Evolutionary conservation across 2,113 vertebrate species (phyloP).

Genomic region (Podarcis muralis): DNA sequence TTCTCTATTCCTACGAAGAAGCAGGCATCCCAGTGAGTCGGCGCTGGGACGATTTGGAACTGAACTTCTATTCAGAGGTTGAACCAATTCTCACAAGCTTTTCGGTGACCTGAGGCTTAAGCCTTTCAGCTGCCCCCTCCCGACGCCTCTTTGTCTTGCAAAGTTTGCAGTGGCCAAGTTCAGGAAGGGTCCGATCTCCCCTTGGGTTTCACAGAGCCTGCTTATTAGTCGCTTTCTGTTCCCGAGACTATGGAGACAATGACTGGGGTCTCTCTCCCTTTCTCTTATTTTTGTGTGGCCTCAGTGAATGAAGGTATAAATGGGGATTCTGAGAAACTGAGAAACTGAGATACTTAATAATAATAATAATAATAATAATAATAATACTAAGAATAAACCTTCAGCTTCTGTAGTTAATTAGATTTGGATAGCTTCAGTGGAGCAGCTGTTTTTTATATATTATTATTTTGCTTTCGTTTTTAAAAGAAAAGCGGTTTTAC

Average conservation of each 20-base stretch:
- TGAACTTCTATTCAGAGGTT: conserved; percentile 76
- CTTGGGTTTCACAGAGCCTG: conserved; percentile 75
- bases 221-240: conserved; percentile 80
- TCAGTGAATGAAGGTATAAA: conserved; percentile 80
- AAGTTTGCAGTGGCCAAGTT: conserved; percentile 75
- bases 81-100: conserved; percentile 78
- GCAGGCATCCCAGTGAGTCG: conserved; percentile 78
- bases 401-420: conserved; percentile 80
- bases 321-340: conserved; percentile 75
- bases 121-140: conserved; percentile 69
- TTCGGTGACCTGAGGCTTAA: conserved; percentile 71
- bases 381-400: too few relatives aligned
- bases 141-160: conserved; percentile 69
- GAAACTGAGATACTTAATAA: conserved; percentile 79
- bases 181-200: conserved; percentile 73
- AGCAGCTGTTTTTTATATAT: conserved; percentile 72
- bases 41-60: conserved; percentile 68
- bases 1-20: conserved; percentile 59
- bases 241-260: conserved; percentile 80
- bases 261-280: conserved; percentile 80
- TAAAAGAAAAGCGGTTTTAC: conserved; percentile 60
- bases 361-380: conserved; percentile 63
- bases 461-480: neutral
- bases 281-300: conserved; percentile 66
- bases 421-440: conserved; percentile 81